A percentile compares a stretch with the other conserved stretches of the same genome.
Conservation (phyloP, 2,888 invertebrate species). For the Cephus spinipes region DNA sequence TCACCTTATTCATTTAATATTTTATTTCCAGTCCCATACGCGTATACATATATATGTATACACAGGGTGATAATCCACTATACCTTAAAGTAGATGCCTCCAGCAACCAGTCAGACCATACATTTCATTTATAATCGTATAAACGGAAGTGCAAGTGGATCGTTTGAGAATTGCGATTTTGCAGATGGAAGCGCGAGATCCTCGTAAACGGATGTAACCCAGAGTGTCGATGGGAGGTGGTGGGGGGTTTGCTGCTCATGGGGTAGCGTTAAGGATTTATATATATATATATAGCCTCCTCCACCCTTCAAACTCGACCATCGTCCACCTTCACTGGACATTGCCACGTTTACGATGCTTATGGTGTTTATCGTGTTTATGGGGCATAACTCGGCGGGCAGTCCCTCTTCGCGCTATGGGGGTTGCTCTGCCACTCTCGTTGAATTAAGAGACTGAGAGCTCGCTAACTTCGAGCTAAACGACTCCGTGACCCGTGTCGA, state of each 20-base stretch:
- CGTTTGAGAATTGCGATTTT: conserved; percentile 30
- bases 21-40: no score
- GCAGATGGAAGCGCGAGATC: conserved; percentile 23
- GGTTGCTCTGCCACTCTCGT: conserved; percentile 41
- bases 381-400: conserved; percentile 50
- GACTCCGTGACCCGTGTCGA: conserved; percentile 33
- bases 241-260: no score
- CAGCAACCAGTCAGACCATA: conserved; percentile 23
- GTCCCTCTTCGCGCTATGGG: conserved; percentile 42
- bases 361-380: conserved; percentile 56
- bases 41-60: no score
- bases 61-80: no score
- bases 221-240: conserved; percentile 32
- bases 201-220: conserved; percentile 42
- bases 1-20: no score
- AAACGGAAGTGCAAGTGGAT: conserved; percentile 19
- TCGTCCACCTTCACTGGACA: conserved; percentile 27
- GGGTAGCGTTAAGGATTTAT: no score
- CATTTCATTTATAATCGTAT: conserved; percentile 29
- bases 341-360: conserved; percentile 33
- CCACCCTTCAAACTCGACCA: conserved; percentile 7
- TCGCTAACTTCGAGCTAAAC: conserved; percentile 35
- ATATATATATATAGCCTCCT: conserved; percentile 2
- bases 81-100: no score
- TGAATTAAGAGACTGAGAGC: conserved; percentile 51